Conservation (phyloP, 2,888 invertebrate species). For the Lysandra coridon region DNA sequence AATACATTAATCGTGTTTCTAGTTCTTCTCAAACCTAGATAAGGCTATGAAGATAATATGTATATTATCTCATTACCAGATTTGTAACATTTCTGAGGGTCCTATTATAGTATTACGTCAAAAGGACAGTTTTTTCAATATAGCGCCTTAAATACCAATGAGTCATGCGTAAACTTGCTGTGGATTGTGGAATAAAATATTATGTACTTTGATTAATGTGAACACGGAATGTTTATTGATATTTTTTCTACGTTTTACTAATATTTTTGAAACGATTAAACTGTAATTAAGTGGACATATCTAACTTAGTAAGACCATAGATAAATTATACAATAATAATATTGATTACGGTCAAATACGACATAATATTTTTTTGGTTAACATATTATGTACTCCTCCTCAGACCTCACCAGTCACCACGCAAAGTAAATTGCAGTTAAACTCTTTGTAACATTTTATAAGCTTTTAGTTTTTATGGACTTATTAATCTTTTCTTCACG, state of each 20-base stretch:
- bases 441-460: constrained; percentile 21
- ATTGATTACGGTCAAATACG: background rate
- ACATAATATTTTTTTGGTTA: background rate
- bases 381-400: background rate
- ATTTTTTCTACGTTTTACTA: background rate
- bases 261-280: background rate
- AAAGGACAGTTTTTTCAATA: too few relatives aligned
- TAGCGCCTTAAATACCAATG: background rate
- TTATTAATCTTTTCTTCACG: constrained; percentile 15
- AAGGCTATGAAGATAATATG: too few relatives aligned
- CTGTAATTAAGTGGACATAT: background rate
- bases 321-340: background rate
- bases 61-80: too few relatives aligned
- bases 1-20: too few relatives aligned
- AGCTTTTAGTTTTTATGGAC: constrained; percentile 13
- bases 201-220: background rate
- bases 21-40: too few relatives aligned
- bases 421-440: background rate
- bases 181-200: background rate
- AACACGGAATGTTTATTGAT: background rate
- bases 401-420: background rate
- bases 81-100: too few relatives aligned
- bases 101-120: too few relatives aligned
- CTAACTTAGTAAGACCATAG: background rate
- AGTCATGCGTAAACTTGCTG: background rate